Evolutionary conservation across 1,140 invertebrate genomes (phyloP), one percentile per base, ranked within the genome.

Genomic region (Probaryconus sp.): DNA sequence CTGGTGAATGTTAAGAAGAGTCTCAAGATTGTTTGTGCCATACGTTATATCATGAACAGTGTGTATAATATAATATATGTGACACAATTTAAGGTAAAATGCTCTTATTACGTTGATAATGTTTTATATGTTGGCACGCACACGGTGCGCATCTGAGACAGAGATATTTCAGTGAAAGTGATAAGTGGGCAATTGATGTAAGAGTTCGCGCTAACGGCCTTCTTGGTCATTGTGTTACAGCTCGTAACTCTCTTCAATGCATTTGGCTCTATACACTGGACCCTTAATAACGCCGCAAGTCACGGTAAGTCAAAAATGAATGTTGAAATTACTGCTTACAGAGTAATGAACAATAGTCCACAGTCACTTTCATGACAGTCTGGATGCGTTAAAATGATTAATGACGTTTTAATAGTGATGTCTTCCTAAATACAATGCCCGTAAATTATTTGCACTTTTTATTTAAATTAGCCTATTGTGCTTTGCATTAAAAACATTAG

Each of bases 171-270:
- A 79, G 79, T 79, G 77, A 80, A 79, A 79, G 77, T 76, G 67
- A 73, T 63, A 45, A 68, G 43, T 43, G 58, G 47, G 14, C 64
- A 69, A 79, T 77, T 80, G 70, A 80, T 76, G 77, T 77, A 80
- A 80, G 67, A 77, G 48, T 17, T 63, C 50, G 43, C 38, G 40
- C 51, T 17, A 61, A 31, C 33, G 50, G 14, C 24, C 48, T 38
- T 33, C 68, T 68, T 64, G 60, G 68, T 68, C 56, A 69, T 78
- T 67, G 60, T 56, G 35, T 76, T 73, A 64, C 40, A 33, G 60
- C 38, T 76, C 55, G 24, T 53, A 61, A 73, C 58, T 68, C 35
- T 53, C 50, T 26, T 47, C 4, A 55, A 56, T 37, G 26, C 37
- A 5, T 18, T 47, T 16, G 13, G 35, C 5, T 38, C 17, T 26